Percentiles rank a stretch among this genome's conserved stretches.
Evolutionary conservation across 1,140 invertebrate genomes (phyloP).

Genomic region (Telenomus remus): DNA sequence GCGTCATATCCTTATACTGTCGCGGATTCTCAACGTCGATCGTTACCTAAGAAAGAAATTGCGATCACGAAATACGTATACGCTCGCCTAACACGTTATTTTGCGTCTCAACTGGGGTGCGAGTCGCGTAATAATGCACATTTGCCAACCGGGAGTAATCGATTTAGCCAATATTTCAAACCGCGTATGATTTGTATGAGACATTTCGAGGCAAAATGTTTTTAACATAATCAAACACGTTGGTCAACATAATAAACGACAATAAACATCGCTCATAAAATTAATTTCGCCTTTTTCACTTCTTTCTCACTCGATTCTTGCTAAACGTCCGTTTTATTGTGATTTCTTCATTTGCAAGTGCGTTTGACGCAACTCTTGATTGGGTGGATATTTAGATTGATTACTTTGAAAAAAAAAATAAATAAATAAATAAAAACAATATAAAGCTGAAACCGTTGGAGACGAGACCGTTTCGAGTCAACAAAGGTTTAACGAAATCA

Average conservation of each 20-base stretch:
- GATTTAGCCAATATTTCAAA: not conserved
- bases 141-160: not conserved
- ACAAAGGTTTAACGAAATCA: slow-evolving; percentile 39
- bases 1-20: slow-evolving; percentile 44
- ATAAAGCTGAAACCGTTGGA: slow-evolving; percentile 13
- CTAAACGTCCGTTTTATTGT: not conserved
- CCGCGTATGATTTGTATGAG: not conserved
- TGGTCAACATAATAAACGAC: no score
- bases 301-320: not conserved
- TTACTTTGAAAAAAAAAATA: not conserved
- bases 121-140: not conserved
- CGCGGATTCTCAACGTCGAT: slow-evolving; percentile 26
- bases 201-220: not conserved
- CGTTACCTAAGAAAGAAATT: slow-evolving; percentile 40
- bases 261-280: no score
- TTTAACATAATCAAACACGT: no score
- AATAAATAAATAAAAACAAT: slow-evolving; percentile 10
- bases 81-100: slow-evolving; percentile 8
- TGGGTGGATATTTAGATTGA: no score
- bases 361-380: no score
- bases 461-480: slow-evolving; percentile 7
- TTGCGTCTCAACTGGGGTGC: slow-evolving; percentile 10
- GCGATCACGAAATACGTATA: slow-evolving; percentile 18
- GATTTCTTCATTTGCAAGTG: no score
- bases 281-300: not conserved